Base-by-base conservation (phyloP, 2,113 vertebrate species). In the Orthonyx spaldingii region DNA sequence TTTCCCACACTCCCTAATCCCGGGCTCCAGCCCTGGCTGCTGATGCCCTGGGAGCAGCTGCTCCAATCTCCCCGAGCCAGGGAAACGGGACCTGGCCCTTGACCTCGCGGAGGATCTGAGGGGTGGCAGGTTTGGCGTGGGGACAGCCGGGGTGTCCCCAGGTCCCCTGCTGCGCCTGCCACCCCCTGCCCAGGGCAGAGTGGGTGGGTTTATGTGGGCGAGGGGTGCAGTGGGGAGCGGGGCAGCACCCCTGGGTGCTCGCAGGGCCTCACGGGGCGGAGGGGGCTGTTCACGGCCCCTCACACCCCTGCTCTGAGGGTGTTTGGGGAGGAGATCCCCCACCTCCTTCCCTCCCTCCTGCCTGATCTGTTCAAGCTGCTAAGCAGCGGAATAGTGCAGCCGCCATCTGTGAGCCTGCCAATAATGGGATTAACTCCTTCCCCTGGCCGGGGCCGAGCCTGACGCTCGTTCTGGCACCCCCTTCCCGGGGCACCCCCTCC, bases 401-500 rank as follows among this genome's bases (percentile, higher is more conserved):
- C 81, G 74, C 95, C 96, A 96, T 95, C 96, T 95, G 96, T 81
- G 93, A 96, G 92, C 93, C 78, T 81, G 93, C 91, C 96, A 95
- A 65, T 94, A 94, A 95, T 89, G 96, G 94, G 96, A 94, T 96
- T 96, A 95, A 95, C 93, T 95, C 96, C 76, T 94, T 93, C 91
- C 76, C 87, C 93, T 7, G 76, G 68, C 80, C 22, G 1, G 64
- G 88, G 57, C 69, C 1, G 19, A 78, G 81, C 81, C 64, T 65
- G 50, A 5, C 4, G 27, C 76, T 9, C 37, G 39, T 69, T 59
- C 76, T 59, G 83, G 79, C 71, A 86, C 44, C 72, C 82, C 79
- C 37, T 81, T 7, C 7, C 41, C 11, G n/a, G 56, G 76, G 24
- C 9, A 37, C 59, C 26, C 59, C 50, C 66, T n/a, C 79, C 33